Conservation (phyloP, 2,888 invertebrate species). For the Ectemnius cavifrons region DNA sequence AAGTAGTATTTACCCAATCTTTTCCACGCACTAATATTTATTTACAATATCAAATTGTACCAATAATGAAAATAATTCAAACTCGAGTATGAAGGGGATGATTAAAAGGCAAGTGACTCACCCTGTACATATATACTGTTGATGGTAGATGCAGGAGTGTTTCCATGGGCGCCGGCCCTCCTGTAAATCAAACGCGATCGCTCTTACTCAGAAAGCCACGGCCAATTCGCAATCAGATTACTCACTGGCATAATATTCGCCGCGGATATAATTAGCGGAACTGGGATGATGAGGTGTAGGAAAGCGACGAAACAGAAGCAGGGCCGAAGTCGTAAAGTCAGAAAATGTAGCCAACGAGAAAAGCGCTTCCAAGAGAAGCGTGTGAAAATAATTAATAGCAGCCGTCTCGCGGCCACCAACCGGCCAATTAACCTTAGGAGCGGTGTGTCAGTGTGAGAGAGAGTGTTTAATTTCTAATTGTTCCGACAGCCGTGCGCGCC, state of each 20-base stretch:
- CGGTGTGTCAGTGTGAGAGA: slow-evolving; percentile 26
- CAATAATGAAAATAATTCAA: too few species aligned
- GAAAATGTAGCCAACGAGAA: not conserved
- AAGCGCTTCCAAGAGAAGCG: not conserved
- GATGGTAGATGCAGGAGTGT: not conserved
- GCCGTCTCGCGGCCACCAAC: slow-evolving; percentile 39
- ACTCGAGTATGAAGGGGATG: too few species aligned
- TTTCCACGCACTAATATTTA: too few species aligned
- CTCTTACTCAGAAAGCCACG: slow-evolving; percentile 1
- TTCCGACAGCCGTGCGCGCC: slow-evolving; percentile 26
- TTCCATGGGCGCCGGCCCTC: too few species aligned
- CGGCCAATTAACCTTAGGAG: slow-evolving; percentile 51
- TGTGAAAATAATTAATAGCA: slow-evolving; percentile 59
- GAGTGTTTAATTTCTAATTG: slow-evolving; percentile 53
- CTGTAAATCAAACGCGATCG: too few species aligned
- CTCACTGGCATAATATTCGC: slow-evolving; percentile 42
- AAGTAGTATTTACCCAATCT: too few species aligned
- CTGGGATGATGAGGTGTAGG: slow-evolving; percentile 13
- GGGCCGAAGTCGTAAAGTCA: not conserved
- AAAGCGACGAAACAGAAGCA: not conserved
- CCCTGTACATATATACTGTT: not conserved
- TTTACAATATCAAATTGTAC: too few species aligned
- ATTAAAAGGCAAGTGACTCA: too few species aligned
- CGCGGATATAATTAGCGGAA: slow-evolving; percentile 59
- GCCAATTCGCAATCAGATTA: slow-evolving; percentile 39